phyloP scores from a whole-genome alignment of 2,888 invertebrate genomes.

The Phengaris arion region DNA sequence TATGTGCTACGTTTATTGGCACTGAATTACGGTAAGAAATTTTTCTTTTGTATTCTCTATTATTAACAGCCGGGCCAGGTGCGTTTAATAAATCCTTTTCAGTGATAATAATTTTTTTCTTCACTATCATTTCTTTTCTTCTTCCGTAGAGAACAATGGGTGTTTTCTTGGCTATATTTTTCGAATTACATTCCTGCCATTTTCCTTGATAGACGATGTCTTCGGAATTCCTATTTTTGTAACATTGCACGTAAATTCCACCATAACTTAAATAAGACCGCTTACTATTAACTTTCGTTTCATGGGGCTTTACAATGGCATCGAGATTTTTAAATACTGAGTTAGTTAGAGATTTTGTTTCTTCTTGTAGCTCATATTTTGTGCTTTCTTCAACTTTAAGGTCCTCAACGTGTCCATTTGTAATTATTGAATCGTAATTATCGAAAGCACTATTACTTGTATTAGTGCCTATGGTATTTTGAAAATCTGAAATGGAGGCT shows the following conservation, averaged over 20 bases:
- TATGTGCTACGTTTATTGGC: not conserved
- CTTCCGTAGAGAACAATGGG: slow-evolving; percentile 30
- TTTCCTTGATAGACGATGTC: slow-evolving; percentile 69
- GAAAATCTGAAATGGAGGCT: slow-evolving; percentile 44
- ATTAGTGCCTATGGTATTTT: slow-evolving; percentile 45
- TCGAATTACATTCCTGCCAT: slow-evolving; percentile 56
- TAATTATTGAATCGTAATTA: slow-evolving; percentile 20
- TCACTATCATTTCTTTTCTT: slow-evolving; percentile 7
- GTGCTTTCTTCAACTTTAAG: not conserved
- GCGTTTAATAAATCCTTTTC: not conserved
- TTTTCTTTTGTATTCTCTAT: not conserved
- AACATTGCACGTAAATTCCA: slow-evolving; percentile 66
- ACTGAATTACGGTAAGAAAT: not conserved
- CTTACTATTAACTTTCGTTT: not conserved
- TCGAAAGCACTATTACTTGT: slow-evolving; percentile 33
- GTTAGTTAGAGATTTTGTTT: not conserved
- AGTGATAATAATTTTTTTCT: not conserved
- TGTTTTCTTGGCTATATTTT: slow-evolving; percentile 44
- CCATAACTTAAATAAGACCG: slow-evolving; percentile 55
- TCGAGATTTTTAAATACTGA: not conserved
- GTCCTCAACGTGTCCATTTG: not conserved
- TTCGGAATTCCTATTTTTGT: slow-evolving; percentile 57
- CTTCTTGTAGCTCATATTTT: not conserved
- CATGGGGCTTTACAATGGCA: not conserved
- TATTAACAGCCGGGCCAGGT: not conserved